These are phyloP conservation scores for Mycteria americana DNA, from an alignment of 2,797 vertebrate genomes.

Conservation along the genomic window DNA sequence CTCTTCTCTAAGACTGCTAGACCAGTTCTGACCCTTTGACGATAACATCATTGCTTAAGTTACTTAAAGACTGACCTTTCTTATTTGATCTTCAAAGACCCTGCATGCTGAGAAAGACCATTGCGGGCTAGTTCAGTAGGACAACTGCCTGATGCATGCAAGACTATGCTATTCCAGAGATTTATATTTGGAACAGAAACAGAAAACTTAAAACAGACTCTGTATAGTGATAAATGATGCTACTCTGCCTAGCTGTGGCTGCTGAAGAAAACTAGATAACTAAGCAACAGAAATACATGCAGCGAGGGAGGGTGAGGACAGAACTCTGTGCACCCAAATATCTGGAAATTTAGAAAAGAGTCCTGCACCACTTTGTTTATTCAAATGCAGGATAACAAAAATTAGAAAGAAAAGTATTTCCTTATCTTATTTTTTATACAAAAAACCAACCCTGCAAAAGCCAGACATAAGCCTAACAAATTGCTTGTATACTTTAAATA, in stretches of 20 bases:
- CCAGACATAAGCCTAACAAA: neutral
- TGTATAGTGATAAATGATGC: conserved; percentile 54
- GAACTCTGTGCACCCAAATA: neutral
- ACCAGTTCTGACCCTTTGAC: conserved; percentile 40
- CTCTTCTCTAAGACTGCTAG: conserved; percentile 15
- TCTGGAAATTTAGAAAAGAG: neutral
- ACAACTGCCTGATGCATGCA: conserved; percentile 60
- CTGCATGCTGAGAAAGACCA: conserved; percentile 53
- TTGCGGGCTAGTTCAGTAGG: conserved; percentile 43
- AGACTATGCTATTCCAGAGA: conserved; percentile 49
- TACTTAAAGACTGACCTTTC: conserved; percentile 56
- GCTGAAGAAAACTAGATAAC: conserved; percentile 35
- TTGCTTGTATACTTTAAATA: neutral
- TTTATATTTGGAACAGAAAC: conserved; percentile 68
- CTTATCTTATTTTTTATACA: neutral
- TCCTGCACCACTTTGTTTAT: neutral
- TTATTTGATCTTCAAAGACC: conserved; percentile 73
- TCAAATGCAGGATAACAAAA: neutral
- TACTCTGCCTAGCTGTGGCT: conserved; percentile 51
- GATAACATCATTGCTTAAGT: conserved; percentile 51
- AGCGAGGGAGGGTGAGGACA: neutral
- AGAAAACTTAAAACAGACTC: conserved; percentile 66
- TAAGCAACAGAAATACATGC: neutral
- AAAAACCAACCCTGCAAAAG: neutral
- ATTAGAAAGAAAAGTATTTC: conserved; percentile 6